Base-by-base conservation (phyloP, 2,113 vertebrate genomes). In the Prunella fulvescens region DNA sequence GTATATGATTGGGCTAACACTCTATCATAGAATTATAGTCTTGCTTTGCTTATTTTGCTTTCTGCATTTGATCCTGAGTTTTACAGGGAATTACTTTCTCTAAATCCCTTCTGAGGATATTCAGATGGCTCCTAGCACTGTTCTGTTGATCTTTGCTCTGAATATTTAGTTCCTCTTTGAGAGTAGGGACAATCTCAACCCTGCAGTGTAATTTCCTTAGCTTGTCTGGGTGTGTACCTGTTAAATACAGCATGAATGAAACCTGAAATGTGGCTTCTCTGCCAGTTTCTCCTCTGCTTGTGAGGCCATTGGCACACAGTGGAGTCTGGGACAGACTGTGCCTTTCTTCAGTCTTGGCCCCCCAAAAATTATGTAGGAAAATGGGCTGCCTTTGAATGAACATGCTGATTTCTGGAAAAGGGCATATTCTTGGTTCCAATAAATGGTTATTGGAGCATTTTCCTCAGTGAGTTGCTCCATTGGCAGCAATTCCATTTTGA, bases 201-300 rank as follows among this genome's bases (percentile, higher is more conserved):
- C 33, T 53, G 42, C 20, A 83, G 23, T 24, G 11, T 14, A 5
- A 15, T 56, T 72, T 88, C 54, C 47, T 81, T 37, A 50, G 28
- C 58, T 79, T 0, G 0, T 10, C 61, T 86, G 28, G 39, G n/a
- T 0, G 1, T 1, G 1, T 48, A 11, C 28, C 42, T 93, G 50
- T 64, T 45, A 65, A 94, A 74, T 40, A 37, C 9, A 69, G 26
- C n/a, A 11, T 12, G 11, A 70, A 29, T 42, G 11, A 26, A 60
- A 44, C 22, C 39, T 53, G n/a, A 12, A 16, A 9, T 76, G 22
- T 48, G 78, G 7, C 24, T 80, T 57, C 40, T 82, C 50, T 71
- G 17, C 29, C 31, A 33, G 19, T 37, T 96, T 48, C 45, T 67
- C 35, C 76, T 69, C 37, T 73, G 17, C 40, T 73, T 77, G 12